phyloP scores from a whole-genome alignment of 2,888 invertebrate species.

The Saturnia japonica region DNA sequence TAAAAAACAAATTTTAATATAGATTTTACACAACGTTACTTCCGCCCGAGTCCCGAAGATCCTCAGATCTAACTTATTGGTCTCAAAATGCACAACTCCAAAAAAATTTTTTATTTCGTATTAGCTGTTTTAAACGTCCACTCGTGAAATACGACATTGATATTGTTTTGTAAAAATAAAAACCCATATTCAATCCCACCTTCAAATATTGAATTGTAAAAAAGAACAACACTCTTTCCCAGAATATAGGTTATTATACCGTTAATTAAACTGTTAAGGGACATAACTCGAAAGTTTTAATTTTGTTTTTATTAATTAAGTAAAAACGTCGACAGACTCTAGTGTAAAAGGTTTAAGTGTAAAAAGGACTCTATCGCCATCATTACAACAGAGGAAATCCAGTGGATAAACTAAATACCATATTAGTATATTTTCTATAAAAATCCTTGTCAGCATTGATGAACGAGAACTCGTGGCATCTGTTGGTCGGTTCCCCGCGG shows the following conservation, averaged over 20 bases:
- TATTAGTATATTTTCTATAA: background rate
- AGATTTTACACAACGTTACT: too few relatives aligned
- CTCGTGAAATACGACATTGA: background rate
- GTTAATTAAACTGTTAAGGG: background rate
- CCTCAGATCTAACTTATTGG: too few relatives aligned
- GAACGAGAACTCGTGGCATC: slow-evolving; percentile 16
- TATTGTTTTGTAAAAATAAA: background rate
- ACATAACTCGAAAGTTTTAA: background rate
- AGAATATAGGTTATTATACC: background rate
- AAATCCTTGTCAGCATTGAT: background rate
- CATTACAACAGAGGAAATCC: background rate
- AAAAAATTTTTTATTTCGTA: too few relatives aligned
- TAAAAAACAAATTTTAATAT: too few relatives aligned
- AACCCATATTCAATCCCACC: slow-evolving; percentile 2
- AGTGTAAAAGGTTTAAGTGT: too few relatives aligned
- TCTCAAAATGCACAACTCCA: too few relatives aligned
- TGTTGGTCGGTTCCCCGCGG: slow-evolving; percentile 13
- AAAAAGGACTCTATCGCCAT: too few relatives aligned
- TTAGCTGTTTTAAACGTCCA: background rate
- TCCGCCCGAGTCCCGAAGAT: too few relatives aligned
- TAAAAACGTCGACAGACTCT: background rate
- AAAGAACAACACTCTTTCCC: slow-evolving; percentile 28
- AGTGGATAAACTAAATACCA: background rate
- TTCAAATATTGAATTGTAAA: slow-evolving; percentile 28
- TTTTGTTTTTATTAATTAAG: background rate